Base-by-base conservation (phyloP, 2,797 vertebrate genomes). In the Phrynocephalus guinanensis region DNA sequence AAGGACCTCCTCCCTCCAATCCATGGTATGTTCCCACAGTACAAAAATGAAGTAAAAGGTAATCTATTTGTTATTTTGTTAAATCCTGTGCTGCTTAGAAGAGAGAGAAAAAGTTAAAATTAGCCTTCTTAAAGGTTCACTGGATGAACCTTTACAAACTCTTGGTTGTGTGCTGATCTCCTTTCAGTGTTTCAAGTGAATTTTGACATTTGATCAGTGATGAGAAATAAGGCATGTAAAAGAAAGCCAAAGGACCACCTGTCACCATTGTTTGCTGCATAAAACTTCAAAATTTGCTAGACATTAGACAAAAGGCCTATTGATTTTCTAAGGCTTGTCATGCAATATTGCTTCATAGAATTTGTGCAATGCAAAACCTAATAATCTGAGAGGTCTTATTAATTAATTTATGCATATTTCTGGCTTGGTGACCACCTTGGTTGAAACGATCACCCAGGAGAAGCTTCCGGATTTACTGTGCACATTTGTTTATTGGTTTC, bases 171-270 rank as follows among this genome's bases (percentile, higher is more conserved):
- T 70, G 52, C 44, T 52, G 10, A 77, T 8, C 15, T 66, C 26
- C 50, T 63, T 85, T n/a, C 60, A 67, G 38, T 28, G 38, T 60
- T 76, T 48, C 33, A 76, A 63, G 20, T 24, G 78, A 79, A 22
- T 26, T 11, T 60, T 72, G 33, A 33, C 9, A 83, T 33, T 26
- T 48, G 63, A 50, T 68, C 66, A 71, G 48, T 79, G 79, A 86
- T 71, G 67, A 79, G 77, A 79, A 85, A 50, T 52, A 18, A 78
- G 30, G 48, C 50, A 80, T 80, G 16, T 30, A 79, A 80, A 16
- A 66, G 72, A 66, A 84, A 48, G 24, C 76, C 85, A 79, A 85
- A 79, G 50, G 79, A 71, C 30, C 72, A 44, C 20, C 85, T 56
- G 15, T 44, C 24, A 38, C 50, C 15, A 86, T 80, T 86, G 79